Evolutionary conservation across 2,797 vertebrate genomes (phyloP).

Genomic region (Oryzias dopingdopingensis): DNA sequence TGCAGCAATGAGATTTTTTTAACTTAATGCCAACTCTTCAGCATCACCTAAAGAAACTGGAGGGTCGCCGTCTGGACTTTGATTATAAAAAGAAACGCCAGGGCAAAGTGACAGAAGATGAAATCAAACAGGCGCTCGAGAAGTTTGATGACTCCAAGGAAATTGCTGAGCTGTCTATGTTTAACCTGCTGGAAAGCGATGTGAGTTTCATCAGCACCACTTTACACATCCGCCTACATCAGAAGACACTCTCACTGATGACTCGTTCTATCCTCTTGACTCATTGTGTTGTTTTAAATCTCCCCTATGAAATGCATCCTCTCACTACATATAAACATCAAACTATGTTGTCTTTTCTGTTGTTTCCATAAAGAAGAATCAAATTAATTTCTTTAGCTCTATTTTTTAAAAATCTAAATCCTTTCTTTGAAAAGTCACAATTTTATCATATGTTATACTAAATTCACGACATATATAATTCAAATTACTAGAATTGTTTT

Average conservation of each 20-base stretch:
- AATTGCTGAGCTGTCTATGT: slow-evolving; percentile 97
- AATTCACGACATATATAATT: no score
- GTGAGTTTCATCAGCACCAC: slow-evolving; percentile 67
- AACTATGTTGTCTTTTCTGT: no score
- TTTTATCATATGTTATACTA: no score
- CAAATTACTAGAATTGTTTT: no score
- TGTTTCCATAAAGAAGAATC: no score
- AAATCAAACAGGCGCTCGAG: slow-evolving; percentile 93
- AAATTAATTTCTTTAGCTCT: no score
- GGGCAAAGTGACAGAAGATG: slow-evolving; percentile 92
- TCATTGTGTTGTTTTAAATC: neutral
- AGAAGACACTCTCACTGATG: neutral
- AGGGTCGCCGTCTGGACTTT: slow-evolving; percentile 95
- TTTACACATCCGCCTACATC: neutral
- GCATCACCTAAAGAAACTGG: slow-evolving; percentile 97
- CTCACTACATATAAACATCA: no score
- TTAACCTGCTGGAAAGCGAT: slow-evolving; percentile 96
- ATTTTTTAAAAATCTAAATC: no score
- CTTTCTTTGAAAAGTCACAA: no score
- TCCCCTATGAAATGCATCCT: no score
- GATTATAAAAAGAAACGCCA: slow-evolving; percentile 99
- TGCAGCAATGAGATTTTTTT: neutral
- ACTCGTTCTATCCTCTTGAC: neutral
- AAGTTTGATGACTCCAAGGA: slow-evolving; percentile 99
- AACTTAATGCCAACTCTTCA: slow-evolving; percentile 49